Base-by-base conservation (phyloP, 2,888 invertebrate genomes). In the Drosophila prostipennis region DNA sequence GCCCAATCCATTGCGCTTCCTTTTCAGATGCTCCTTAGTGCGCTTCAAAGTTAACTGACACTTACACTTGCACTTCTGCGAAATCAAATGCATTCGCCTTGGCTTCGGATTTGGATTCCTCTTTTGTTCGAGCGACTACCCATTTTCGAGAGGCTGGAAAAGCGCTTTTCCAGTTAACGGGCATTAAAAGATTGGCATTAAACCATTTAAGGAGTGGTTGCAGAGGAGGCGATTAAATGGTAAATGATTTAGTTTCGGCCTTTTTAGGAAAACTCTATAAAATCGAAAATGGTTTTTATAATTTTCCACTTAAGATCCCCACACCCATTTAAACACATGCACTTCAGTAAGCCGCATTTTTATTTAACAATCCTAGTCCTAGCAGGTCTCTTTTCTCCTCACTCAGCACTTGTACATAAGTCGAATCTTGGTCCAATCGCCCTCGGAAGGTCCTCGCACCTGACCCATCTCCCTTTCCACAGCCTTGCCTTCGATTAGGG, bases 341-440 rank as follows among this genome's bases (percentile, higher is more conserved):
- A 13, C 10, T 36, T 19, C 0, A 48, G 6, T 16, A 14, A 32
- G 14, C 56, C n/a, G 3, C 16, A 34, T 14, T n/a, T 69, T 57
- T 39, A 40, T 51, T 46, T 36, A 40, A 54, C 42, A 60, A 51
- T 46, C 48, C 16, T 3, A 32, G 19, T 36, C 52, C 53, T n/a
- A 32, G 52, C 39, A 13, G 6, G 11, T 6, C 26, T 2, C 6
- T n/a, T 34, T 13, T 19, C 2, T 19, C 4, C 8, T 14, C 13
- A 4, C 40, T 46, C 70, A 51, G 60, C 92, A 91, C 43, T 88
- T 78, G 70, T 91, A 91, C 91, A 92, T 91, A 34, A 76, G 59
- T 0, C 89, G 87, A 16, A 91, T 85, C 78, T 91, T 91, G 34
- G 73, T 69, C 42, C 91, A 74, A 71, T 91, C 91, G 0, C 81